Base-by-base conservation (phyloP, 2,888 invertebrate species). In the Eristalis tenax region DNA sequence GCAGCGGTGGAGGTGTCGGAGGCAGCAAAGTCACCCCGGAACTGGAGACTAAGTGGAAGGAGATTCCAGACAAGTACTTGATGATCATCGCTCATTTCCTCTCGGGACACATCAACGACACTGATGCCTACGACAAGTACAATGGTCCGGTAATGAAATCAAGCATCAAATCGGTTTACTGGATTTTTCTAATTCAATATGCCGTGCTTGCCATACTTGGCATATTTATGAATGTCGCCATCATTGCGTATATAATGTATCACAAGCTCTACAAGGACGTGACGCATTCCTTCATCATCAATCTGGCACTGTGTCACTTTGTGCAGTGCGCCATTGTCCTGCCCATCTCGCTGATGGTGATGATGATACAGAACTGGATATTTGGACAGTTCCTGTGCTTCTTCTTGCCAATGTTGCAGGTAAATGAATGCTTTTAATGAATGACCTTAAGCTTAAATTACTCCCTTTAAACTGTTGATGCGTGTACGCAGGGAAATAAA, bases 391-490 rank as follows among this genome's bases (percentile, higher is more conserved):
- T 96, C 89, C 91, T 96, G 84, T 96, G 96, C 92, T 96, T 94
- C 91, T 95, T 96, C 90, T 91, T 96, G 89, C 96, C 96, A 0
- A 96, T 96, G 95, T 91, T 96, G 89, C 96, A 96, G 94, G 95
- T 95, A 90, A 93, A 94, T 91, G 57, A 15, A 28, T 40, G n/a
- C 2, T 18, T 43, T n/a, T n/a, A 4, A 43, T 43, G 5, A 1
- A 32, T 32, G 2, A 6, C 5, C 32, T 8, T 2, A 26, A 28
- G 28, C 28, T 28, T 28, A 28, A 28, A 28, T 28, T 28, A 28
- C 35, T 35, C 1, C 8, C 11, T 35, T 4, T 35, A 4, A 13
- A 32, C 13, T 4, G 13, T 3, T 38, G 13, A 38, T 38, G 38
- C 2, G 26, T 2, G 26, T 26, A n/a, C n/a, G n/a, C n/a, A 2